Evolutionary conservation across 2,797 vertebrate genomes (phyloP).

Genomic region (Fistularia tabacaria): DNA sequence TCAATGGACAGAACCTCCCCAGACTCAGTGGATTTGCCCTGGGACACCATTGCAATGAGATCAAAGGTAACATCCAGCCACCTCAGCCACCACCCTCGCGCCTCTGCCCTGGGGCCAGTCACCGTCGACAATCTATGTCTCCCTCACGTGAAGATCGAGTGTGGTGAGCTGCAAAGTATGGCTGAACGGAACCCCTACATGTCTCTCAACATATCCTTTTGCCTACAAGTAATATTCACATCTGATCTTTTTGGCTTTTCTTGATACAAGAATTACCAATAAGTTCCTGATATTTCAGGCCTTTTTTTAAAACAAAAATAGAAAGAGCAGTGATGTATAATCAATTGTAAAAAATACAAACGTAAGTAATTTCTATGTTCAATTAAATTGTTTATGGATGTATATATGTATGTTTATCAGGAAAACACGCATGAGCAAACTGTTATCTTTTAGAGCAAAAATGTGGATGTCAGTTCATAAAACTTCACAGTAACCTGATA

Average conservation of each 20-base stretch:
- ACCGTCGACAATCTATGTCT: conserved; percentile 70
- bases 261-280: not conserved
- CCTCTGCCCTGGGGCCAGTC: conserved; percentile 61
- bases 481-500: not conserved
- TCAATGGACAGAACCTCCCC: conserved; percentile 67
- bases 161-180: conserved; percentile 69
- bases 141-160: conserved; percentile 80
- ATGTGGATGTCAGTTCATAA: not conserved
- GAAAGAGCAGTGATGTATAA: no score
- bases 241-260: not conserved
- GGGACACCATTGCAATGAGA: conserved; percentile 76
- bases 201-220: conserved; percentile 91
- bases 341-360: no score
- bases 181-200: conserved; percentile 74
- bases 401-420: no score
- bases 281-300: no score
- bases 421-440: no score
- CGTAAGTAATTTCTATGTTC: no score
- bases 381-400: no score
- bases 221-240: not conserved
- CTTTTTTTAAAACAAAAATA: no score
- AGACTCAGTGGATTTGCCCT: conserved; percentile 73
- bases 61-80: conserved; percentile 74
- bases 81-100: conserved; percentile 71
- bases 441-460: not conserved